Percentiles rank a stretch among this genome's conserved stretches.
These are phyloP conservation scores for Poecilus cupreus DNA, from an alignment of 2,888 invertebrate genomes.

Conservation along the genomic window DNA sequence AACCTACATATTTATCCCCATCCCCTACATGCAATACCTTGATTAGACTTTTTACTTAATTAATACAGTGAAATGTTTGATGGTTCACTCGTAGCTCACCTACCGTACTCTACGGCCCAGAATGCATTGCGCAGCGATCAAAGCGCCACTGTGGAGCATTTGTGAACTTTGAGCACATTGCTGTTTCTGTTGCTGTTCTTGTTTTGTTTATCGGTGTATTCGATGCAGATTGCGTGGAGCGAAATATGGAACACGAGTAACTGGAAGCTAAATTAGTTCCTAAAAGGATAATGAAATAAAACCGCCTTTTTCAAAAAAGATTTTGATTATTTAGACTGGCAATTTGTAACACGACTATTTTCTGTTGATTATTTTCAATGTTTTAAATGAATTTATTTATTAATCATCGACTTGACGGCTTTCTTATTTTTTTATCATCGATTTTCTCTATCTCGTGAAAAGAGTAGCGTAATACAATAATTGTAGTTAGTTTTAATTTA, in stretches of 20 bases:
- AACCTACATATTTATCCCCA: background rate
- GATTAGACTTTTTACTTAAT: conserved; percentile 54
- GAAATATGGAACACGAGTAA: background rate
- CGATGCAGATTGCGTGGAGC: background rate
- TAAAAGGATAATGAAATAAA: background rate
- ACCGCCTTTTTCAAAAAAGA: too few species aligned
- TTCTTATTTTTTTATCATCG: too few species aligned
- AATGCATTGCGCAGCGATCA: conserved; percentile 44
- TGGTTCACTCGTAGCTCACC: conserved; percentile 5
- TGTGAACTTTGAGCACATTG: background rate
- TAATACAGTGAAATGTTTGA: conserved; percentile 49
- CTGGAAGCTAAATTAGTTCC: background rate
- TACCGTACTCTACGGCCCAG: conserved; percentile 6
- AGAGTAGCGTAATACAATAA: too few species aligned
- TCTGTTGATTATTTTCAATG: too few species aligned
- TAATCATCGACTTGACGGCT: too few species aligned
- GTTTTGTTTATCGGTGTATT: background rate
- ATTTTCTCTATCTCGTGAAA: too few species aligned
- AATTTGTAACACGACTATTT: too few species aligned
- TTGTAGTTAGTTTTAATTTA: too few species aligned
- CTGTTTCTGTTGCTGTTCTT: background rate
- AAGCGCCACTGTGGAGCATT: conserved; percentile 19
- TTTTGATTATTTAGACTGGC: too few species aligned
- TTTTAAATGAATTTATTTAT: too few species aligned
- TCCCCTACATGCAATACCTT: conserved; percentile 25